A percentile compares a stretch with the other conserved stretches of the same genome.
phyloP scores from a whole-genome alignment of 37 sponge, comb jelly and placozoan genomes.

The Ephydatia muelleri region DNA sequence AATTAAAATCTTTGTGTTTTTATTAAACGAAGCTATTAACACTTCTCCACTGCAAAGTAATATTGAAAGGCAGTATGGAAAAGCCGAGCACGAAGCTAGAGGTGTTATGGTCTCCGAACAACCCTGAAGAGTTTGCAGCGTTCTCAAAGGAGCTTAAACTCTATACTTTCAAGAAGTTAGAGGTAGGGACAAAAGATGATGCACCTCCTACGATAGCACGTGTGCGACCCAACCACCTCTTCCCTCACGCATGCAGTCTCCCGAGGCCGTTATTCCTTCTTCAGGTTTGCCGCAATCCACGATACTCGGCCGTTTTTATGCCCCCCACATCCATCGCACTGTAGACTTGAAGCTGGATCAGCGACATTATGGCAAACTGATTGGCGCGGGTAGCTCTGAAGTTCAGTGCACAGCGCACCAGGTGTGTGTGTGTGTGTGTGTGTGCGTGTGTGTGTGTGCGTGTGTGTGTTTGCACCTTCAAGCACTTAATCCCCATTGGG shows the following conservation, averaged over 20 bases:
- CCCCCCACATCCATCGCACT: too few species aligned
- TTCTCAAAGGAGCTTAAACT: constrained; percentile 61
- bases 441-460: not conserved
- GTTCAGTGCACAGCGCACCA: constrained; percentile 52
- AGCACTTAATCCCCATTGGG: not conserved
- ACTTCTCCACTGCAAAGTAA: too few species aligned
- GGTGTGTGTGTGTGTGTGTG: constrained; percentile 2
- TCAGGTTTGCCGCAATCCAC: too few species aligned
- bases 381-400: constrained; percentile 27
- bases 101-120: constrained; percentile 75
- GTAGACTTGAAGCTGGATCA: constrained; percentile 5
- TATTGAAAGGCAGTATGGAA: too few species aligned
- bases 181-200: not conserved
- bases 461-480: not conserved
- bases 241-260: too few species aligned
- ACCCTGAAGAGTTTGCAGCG: constrained; percentile 60
- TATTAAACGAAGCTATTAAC: too few species aligned
- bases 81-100: constrained; percentile 35
- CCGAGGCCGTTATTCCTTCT: too few species aligned
- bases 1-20: too few species aligned
- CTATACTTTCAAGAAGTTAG: constrained; percentile 23
- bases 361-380: constrained; percentile 24
- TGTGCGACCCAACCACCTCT: too few species aligned
- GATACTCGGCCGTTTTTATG: too few species aligned
- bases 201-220: too few species aligned